These are phyloP conservation scores for Plecturocebus donacophilus DNA, from an alignment of 2,113 vertebrate genomes.

Conservation along the genomic window DNA sequence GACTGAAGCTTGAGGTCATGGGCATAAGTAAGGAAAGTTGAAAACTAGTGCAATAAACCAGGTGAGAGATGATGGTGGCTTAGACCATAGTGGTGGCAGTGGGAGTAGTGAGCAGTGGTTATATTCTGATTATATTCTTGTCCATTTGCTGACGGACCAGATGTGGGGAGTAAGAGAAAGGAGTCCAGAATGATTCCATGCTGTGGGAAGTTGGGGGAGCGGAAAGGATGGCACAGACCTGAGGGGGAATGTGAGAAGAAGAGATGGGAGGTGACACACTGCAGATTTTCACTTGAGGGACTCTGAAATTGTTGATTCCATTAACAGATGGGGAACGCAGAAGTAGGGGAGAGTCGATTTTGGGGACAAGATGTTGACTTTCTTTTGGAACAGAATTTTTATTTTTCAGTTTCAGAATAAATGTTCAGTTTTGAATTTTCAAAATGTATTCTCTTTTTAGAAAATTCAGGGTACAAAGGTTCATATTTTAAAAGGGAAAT, in stretches of 20 bases:
- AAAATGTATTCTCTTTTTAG: background rate
- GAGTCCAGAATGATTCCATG: background rate
- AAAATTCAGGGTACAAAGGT: background rate
- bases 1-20: too few relatives aligned
- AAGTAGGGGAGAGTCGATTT: background rate
- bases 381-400: slow-evolving; percentile 32
- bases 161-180: background rate
- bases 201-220: background rate
- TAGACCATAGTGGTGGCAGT: background rate
- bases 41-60: background rate
- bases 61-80: background rate
- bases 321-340: background rate
- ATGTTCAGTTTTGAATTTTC: slow-evolving; percentile 14
- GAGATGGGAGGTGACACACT: background rate
- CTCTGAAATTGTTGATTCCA: background rate
- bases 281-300: background rate
- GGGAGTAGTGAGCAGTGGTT: background rate
- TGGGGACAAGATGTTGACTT: background rate
- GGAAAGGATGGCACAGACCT: background rate
- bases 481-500: slow-evolving; percentile 43
- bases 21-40: background rate
- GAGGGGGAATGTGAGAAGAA: background rate
- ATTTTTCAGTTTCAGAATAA: slow-evolving; percentile 47
- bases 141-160: background rate
- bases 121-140: background rate